A percentile compares a stretch with the other conserved stretches of the same genome.
Conservation (phyloP, 2,888 invertebrate genomes). For the Ischnura elegans region DNA sequence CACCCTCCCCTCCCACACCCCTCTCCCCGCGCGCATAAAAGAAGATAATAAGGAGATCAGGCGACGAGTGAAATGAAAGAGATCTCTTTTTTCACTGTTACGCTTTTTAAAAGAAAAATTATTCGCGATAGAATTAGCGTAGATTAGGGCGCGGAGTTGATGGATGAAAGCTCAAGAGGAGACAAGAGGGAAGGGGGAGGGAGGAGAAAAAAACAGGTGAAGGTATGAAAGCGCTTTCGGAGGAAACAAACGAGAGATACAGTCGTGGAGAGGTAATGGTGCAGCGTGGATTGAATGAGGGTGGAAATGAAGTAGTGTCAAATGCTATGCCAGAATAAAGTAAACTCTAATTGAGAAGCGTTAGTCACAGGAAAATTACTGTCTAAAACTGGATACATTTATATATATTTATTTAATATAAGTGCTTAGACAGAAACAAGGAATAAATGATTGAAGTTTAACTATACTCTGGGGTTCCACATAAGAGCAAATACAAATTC, state of each 20-base stretch:
- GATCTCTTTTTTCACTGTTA: constrained; percentile 30
- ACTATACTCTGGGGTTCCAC: too few relatives aligned
- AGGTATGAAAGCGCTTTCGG: neutral
- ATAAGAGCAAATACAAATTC: too few relatives aligned
- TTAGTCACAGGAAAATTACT: too few relatives aligned
- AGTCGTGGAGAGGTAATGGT: neutral
- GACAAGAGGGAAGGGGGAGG: neutral
- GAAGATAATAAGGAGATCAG: constrained; percentile 29
- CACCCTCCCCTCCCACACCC: neutral
- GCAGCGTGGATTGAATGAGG: neutral
- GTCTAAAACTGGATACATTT: too few relatives aligned
- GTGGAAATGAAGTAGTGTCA: neutral
- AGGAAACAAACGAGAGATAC: neutral
- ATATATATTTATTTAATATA: too few relatives aligned
- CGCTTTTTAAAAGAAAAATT: constrained; percentile 29
- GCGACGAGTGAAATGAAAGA: constrained; percentile 21
- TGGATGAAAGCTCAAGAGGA: neutral
- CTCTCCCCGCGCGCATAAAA: neutral
- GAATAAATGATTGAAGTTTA: too few relatives aligned
- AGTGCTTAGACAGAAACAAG: too few relatives aligned
- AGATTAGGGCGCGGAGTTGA: constrained; percentile 29
- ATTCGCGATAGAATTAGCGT: constrained; percentile 16
- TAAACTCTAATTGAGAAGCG: too few relatives aligned
- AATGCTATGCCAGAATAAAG: neutral
- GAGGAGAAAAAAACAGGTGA: neutral